Percentiles rank a stretch among this genome's conserved stretches.
Conservation (phyloP, 1,140 invertebrate genomes). For the Melanaphis sacchari region DNA sequence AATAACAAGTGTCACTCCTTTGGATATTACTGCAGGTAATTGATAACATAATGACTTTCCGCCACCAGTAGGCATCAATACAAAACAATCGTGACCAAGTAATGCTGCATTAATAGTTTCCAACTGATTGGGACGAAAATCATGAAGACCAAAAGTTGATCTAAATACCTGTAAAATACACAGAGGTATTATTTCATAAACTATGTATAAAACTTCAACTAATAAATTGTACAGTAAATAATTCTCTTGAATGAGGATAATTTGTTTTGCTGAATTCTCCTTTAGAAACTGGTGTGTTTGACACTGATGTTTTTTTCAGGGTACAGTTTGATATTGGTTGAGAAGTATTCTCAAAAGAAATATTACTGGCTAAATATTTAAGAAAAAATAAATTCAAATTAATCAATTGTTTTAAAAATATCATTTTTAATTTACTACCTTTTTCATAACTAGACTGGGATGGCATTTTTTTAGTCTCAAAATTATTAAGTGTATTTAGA, state of each 20-base stretch:
- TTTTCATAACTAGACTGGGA: not conserved
- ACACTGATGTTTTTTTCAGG: not conserved
- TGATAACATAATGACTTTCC: slow-evolving; percentile 98
- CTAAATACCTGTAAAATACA: slow-evolving; percentile 68
- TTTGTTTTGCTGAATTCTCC: slow-evolving; percentile 55
- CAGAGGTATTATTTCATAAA: not conserved
- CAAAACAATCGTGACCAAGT: slow-evolving; percentile 87
- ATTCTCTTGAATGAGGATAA: slow-evolving; percentile 56
- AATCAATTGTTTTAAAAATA: not conserved
- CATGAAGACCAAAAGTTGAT: slow-evolving; percentile 83
- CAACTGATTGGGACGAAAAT: slow-evolving; percentile 90
- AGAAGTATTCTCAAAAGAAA: not conserved
- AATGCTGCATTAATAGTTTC: slow-evolving; percentile 94
- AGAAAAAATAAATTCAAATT: not conserved
- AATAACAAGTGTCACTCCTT: slow-evolving; percentile 90
- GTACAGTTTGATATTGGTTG: not conserved
- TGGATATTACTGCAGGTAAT: slow-evolving; percentile 76
- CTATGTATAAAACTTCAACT: not conserved
- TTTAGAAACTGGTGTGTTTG: not conserved
- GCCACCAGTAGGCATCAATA: slow-evolving; percentile 98
- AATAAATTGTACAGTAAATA: slow-evolving; percentile 33
- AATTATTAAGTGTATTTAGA: not conserved
- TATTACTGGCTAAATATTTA: not conserved
- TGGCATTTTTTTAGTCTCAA: not conserved
- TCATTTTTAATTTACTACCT: not conserved